Conservation (phyloP, 2,888 invertebrate genomes). For the Synergus umbraculus region DNA sequence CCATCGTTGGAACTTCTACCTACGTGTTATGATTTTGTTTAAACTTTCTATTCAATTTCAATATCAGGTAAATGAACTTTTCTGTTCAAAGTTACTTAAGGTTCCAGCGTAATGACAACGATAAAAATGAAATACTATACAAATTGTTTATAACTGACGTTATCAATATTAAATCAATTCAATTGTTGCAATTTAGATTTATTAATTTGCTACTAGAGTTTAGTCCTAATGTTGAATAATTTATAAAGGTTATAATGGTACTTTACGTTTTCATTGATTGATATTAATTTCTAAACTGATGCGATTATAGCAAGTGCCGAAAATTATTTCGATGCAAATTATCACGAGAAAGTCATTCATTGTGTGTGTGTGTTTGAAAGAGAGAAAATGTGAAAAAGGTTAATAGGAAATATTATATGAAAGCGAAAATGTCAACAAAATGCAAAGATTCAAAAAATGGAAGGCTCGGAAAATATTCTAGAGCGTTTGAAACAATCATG, state of each 20-base stretch:
- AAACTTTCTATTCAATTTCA: too few relatives aligned
- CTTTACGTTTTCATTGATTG: slow-evolving; percentile 17
- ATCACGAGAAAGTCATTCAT: slow-evolving; percentile 23
- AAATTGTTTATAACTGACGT: neutral
- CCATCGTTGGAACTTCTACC: neutral
- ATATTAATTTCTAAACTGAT: slow-evolving; percentile 43
- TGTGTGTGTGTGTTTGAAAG: neutral
- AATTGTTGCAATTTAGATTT: neutral
- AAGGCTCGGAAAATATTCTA: slow-evolving; percentile 39
- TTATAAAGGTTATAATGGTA: neutral
- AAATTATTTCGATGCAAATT: slow-evolving; percentile 45
- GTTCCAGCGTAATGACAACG: neutral
- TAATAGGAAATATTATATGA: neutral
- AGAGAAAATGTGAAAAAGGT: slow-evolving; percentile 6
- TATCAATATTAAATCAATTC: neutral
- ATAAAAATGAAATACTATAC: neutral
- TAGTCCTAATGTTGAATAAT: neutral
- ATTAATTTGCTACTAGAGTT: neutral
- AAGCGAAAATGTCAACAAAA: neutral
- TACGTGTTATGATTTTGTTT: too few relatives aligned
- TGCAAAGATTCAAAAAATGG: slow-evolving; percentile 7
- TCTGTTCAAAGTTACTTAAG: too few relatives aligned
- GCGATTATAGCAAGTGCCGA: slow-evolving; percentile 17
- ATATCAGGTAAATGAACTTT: too few relatives aligned
- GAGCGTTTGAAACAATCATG: slow-evolving; percentile 35